Conservation (phyloP, 2,797 vertebrate species). For the Manis pentadactyla region DNA sequence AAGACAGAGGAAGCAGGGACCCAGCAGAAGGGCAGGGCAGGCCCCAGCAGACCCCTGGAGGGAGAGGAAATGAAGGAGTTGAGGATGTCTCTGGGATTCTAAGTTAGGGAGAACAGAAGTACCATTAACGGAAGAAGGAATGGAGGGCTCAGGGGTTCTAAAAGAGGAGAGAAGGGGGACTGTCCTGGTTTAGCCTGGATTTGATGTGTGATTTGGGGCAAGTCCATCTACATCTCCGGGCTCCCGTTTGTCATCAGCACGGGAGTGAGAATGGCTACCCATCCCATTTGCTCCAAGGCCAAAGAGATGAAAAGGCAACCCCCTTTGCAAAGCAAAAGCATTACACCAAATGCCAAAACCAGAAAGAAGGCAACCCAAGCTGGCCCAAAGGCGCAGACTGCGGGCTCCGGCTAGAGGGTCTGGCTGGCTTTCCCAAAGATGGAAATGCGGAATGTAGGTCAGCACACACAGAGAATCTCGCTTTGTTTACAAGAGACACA, state of each 20-base stretch:
- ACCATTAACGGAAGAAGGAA: not conserved
- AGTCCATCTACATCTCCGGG: not conserved
- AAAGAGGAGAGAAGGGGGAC: not conserved
- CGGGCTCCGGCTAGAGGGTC: not conserved
- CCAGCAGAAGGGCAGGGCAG: not conserved
- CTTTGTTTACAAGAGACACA: conserved; percentile 75
- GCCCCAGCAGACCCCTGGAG: not conserved
- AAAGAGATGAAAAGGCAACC: not conserved
- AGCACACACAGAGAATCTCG: conserved; percentile 60
- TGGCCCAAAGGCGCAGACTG: not conserved
- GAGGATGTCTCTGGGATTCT: not conserved
- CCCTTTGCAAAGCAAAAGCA: not conserved
- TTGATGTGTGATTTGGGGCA: not conserved
- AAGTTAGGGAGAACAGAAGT: not conserved
- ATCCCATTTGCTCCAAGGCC: not conserved
- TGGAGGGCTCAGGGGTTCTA: not conserved
- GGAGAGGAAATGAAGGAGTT: not conserved
- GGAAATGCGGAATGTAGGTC: conserved; percentile 73
- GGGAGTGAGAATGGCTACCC: not conserved
- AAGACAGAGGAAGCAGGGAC: not conserved
- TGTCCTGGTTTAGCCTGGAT: not conserved
- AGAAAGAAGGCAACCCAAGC: conserved; percentile 37
- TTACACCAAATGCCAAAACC: conserved; percentile 43
- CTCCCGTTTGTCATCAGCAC: not conserved
- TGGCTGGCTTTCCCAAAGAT: conserved; percentile 59